Evolutionary conservation across 2,888 invertebrate genomes (phyloP), one percentile per base, ranked within the genome.

Genomic region (Muschampia plurimacula): DNA sequence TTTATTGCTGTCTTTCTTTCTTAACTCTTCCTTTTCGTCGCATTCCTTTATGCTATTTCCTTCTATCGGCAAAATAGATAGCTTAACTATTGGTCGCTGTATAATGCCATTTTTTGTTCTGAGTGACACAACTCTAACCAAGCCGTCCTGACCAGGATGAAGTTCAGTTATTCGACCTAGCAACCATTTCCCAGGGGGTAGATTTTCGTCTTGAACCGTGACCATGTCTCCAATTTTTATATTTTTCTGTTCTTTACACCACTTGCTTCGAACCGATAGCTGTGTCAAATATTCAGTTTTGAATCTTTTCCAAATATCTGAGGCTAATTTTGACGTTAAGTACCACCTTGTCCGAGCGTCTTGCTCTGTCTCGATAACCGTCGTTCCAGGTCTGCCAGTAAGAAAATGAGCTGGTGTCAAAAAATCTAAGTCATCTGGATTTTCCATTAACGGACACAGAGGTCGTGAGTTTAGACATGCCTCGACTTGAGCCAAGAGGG

Each of bases 101-200:
- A 52, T 52, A 4, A 52, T n/a, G 15, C 52, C 52, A 15, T n/a
- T 52, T 52, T 8, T 52, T n/a, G 52, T 52, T 52, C 8, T 52
- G 1, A n/a, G 7, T 2, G 76, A 67, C 4, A 75, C 75, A 0
- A 76, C 77, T 52, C 77, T 28, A 4, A 75, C 72, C 15, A 59
- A 55, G 2, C 73, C 67, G 10, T 77, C 76, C 0, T 59, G 62
- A 6, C 74, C 75, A 0, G 75, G 74, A 39, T 77, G 74, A 7
- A 68, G n/a, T 8, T 75, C 73, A 5, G 36, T 12, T 1, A 77
- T 67, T 10, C 69, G 28, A 10, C 73, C 78, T 60, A 77, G 62
- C 2, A 69, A 62, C 76, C 78, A 78, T 22, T 77, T 76, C 10
- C 75, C 75, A 2, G 75, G 69, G 2, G 76, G 77, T 32, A 77